Base-by-base conservation (phyloP, 1,140 invertebrate genomes). In the Diorhabda sublineata region DNA sequence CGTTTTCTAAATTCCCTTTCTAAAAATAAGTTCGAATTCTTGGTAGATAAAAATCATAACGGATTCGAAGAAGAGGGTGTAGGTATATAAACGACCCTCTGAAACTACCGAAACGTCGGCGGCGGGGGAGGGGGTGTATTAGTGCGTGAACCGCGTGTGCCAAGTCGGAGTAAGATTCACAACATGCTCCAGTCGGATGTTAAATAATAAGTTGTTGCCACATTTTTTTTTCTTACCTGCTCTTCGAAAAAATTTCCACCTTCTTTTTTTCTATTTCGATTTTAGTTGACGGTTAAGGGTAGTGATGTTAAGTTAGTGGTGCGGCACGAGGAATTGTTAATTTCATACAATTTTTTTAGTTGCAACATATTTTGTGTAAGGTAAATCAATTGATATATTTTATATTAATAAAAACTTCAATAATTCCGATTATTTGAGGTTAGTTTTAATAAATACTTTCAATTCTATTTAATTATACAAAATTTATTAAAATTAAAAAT, bases 141-240 rank as follows among this genome's bases (percentile, higher is more conserved):
- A 65, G 42, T 65, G 64, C 64, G 64, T 65, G 42, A 42, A 58
- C 64, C 56, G 64, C 64, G 47, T 65, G 64, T 65, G 64, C 64
- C 64, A 56, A 41, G 43, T 43, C 61, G 45, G 45, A 42, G 41
- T 8, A 57, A 58, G 47, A 8, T 6, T 65, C 42, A 57, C 64
- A 65, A 58, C 47, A 58, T 65, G 64, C 52, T 45, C 64, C 64
- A 65, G 64, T 58, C 11, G 41, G 47, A 65, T 65, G 64, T 65
- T 52, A 58, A 44, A 56, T 44, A 65, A 45, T 45, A 64, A 45
- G 61, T 8, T 9, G 47, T 58, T 41, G 11, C 52, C 7, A 52
- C 64, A 65, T 42, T 58, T 65, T 65, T 65, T 26, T 58, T 65
- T 65, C 41, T 65, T 65, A 65, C 47, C 47, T 58, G 64, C 26